These are phyloP conservation scores for Dipodomys ordii DNA, from an alignment of 2,113 vertebrate species.

Conservation along the genomic window DNA sequence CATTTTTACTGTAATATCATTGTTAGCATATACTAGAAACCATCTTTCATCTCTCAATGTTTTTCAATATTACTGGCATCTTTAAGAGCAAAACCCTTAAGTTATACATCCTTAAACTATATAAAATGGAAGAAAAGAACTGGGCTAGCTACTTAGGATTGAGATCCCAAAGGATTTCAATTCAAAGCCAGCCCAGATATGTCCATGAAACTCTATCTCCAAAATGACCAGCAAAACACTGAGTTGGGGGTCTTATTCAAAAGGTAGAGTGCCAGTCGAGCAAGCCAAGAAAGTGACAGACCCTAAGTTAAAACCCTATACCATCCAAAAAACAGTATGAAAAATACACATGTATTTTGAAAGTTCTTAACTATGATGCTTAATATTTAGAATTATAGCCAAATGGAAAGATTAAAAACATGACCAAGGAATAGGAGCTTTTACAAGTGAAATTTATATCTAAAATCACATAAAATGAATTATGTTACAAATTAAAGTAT, in stretches of 20 bases:
- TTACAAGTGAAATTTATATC: no score
- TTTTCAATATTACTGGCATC: background rate
- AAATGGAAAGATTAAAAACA: slow-evolving; percentile 14
- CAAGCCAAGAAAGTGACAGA: no score
- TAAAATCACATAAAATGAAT: background rate
- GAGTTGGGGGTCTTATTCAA: no score
- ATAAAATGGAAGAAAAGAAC: no score
- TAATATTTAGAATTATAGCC: background rate
- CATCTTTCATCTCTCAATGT: background rate
- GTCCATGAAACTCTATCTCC: no score
- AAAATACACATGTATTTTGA: background rate
- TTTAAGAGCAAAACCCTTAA: slow-evolving; percentile 1
- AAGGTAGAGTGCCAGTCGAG: no score
- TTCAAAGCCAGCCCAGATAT: no score
- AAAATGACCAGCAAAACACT: no score
- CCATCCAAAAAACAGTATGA: background rate
- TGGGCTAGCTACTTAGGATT: no score
- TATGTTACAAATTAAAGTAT: background rate
- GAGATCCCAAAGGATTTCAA: no score
- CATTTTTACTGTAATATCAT: background rate
- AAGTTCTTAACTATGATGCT: background rate
- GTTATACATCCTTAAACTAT: background rate
- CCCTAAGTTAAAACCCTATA: no score
- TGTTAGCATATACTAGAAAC: background rate
- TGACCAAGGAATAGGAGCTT: no score